phyloP scores from a whole-genome alignment of 2,797 vertebrate species.

The Alauda arvensis region DNA sequence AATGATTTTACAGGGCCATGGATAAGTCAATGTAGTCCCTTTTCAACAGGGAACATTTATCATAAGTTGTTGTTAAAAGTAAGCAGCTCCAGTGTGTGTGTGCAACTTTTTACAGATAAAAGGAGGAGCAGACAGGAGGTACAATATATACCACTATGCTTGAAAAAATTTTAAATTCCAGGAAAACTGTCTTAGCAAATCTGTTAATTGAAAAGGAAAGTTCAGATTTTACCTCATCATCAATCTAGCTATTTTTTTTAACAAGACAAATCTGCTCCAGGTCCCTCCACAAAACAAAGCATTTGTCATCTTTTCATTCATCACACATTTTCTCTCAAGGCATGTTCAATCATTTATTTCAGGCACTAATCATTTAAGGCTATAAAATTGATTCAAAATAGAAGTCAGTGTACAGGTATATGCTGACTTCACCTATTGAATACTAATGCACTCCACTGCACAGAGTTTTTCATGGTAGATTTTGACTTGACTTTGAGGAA shows the following conservation, averaged over 20 bases:
- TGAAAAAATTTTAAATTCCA: neutral
- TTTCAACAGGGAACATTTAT: neutral
- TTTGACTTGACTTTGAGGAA: constrained; percentile 30
- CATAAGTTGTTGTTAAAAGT: neutral
- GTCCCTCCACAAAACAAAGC: constrained; percentile 12
- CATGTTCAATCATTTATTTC: constrained; percentile 61
- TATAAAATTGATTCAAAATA: constrained; percentile 63
- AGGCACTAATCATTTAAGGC: constrained; percentile 58
- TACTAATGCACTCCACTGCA: constrained; percentile 19
- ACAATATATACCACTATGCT: neutral
- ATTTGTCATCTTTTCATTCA: constrained; percentile 41
- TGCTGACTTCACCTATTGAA: constrained; percentile 28
- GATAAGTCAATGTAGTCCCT: neutral
- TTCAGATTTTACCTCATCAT: neutral
- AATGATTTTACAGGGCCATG: neutral
- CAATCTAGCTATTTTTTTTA: neutral
- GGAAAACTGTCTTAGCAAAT: neutral
- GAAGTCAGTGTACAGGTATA: constrained; percentile 36
- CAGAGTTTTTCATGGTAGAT: neutral
- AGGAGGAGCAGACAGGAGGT: accelerated
- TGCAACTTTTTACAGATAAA: neutral
- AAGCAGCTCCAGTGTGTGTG: neutral
- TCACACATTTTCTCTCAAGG: constrained; percentile 42
- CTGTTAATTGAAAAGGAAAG: constrained; percentile 36
- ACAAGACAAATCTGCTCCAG: constrained; percentile 13